These are phyloP conservation scores for Coendou prehensilis DNA, from an alignment of 2,797 vertebrate genomes.

Conservation along the genomic window DNA sequence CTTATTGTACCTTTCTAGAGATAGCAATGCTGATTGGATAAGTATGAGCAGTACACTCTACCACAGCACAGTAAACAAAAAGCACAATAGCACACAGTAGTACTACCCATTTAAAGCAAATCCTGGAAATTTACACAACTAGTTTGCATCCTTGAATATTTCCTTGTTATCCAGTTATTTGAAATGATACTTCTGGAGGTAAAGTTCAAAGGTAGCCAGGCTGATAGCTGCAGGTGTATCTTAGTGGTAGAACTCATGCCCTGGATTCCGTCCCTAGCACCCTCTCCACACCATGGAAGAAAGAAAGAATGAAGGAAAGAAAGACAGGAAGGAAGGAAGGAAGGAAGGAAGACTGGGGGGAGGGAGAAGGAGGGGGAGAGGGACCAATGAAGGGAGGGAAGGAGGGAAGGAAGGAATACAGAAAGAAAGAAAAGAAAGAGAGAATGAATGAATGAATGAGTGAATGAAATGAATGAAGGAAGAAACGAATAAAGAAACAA, in stretches of 20 bases:
- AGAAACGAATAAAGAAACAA: no score
- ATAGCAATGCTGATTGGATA: neutral
- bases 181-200: neutral
- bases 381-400: no score
- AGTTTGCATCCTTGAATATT: neutral
- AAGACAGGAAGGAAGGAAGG: neutral
- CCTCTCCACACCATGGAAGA: neutral
- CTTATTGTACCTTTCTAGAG: neutral
- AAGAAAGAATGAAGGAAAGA: neutral
- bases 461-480: no score
- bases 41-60: neutral
- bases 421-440: no score
- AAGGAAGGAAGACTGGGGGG: no score
- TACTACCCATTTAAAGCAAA: neutral
- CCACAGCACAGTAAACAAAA: neutral
- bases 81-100: rapidly evolving
- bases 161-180: neutral
- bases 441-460: no score
- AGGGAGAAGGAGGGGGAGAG: no score
- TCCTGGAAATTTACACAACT: neutral
- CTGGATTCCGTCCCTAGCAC: neutral
- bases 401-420: no score
- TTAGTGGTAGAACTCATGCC: neutral
- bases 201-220: neutral
- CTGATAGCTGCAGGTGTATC: neutral